Base-by-base conservation (phyloP, 2,888 invertebrate species). In the Colostygia pectinataria region DNA sequence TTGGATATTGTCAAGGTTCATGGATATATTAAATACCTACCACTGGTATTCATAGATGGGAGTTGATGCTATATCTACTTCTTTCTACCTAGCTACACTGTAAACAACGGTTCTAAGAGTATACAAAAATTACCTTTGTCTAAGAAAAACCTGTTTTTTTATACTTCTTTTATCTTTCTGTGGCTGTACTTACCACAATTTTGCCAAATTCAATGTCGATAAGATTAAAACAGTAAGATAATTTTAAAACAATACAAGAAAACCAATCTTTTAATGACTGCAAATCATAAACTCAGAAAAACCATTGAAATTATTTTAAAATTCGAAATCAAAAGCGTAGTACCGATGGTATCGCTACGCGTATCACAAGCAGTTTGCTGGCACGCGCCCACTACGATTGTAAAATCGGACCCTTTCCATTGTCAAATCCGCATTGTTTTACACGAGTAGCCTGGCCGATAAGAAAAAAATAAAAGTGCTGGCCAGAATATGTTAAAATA, bases 351-450 rank as follows among this genome's bases (percentile, higher is more conserved):
- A 78, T 78, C 78, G 59, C 25, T 23, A 20, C 24, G 40, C 50
- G 40, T 41, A 41, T 39, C 31, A 32, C 39, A 71, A n/a, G n/a
- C 67, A 70, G 68, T 68, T 63, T 68, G 42, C 56, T 51, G 71
- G 74, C 81, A 77, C 80, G 77, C 67, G 80, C 68, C 67, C 43
- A 60, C 62, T 60, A 51, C 25, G 44, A 42, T 53, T 66, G 65
- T 53, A 46, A 53, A 59, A 65, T 66, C 53, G 65, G 68, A 68
- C 72, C 73, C 68, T 51, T 66, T 59, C 65, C 61, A 69, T 77
- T 77, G 74, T 77, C 65, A 71, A 70, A 69, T 65, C 47, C 32
- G 36, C 51, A 70, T 79, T 71, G 71, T 70, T 69, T 74, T 61
- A 53, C 61, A 63, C 50, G 46, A 71, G 66, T 68, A 70, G 68